Percentiles rank a stretch among this genome's conserved stretches.
Evolutionary conservation across 2,113 vertebrate species (phyloP).

Genomic region (Phyllostomus discolor): DNA sequence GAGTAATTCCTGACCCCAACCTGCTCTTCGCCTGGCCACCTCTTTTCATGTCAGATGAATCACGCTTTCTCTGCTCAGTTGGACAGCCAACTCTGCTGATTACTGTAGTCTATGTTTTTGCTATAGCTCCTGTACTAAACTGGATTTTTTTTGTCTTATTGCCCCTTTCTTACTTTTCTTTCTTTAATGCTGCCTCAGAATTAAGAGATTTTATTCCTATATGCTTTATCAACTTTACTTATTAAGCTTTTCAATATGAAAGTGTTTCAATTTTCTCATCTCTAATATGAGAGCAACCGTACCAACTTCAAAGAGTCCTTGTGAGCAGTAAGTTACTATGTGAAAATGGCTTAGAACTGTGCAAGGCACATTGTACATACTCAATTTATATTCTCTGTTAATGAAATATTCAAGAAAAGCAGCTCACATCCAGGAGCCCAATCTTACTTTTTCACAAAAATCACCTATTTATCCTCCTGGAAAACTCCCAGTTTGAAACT

Average conservation of each 20-base stretch:
- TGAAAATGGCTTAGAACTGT: neutral
- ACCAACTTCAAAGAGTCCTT: neutral
- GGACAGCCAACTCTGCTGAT: neutral
- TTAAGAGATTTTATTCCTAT: neutral
- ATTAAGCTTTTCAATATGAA: neutral
- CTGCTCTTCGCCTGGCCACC: neutral
- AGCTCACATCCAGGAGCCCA: neutral
- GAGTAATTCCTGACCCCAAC: neutral
- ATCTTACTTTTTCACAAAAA: neutral
- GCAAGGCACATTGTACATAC: neutral
- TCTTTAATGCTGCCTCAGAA: neutral
- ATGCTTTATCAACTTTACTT: neutral
- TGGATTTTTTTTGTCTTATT: neutral
- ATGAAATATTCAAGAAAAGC: neutral
- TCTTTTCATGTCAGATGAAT: neutral
- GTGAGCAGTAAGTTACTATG: neutral
- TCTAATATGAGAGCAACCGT: neutral
- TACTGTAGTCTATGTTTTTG: neutral
- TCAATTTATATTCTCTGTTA: neutral
- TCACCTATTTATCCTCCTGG: neutral
- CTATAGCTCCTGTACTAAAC: neutral
- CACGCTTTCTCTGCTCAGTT: neutral
- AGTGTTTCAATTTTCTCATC: neutral
- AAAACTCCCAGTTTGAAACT: neutral
- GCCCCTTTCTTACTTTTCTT: neutral